Evolutionary conservation across 2,888 invertebrate genomes (phyloP).

Genomic region (Caenorhabditis wallacei): DNA sequence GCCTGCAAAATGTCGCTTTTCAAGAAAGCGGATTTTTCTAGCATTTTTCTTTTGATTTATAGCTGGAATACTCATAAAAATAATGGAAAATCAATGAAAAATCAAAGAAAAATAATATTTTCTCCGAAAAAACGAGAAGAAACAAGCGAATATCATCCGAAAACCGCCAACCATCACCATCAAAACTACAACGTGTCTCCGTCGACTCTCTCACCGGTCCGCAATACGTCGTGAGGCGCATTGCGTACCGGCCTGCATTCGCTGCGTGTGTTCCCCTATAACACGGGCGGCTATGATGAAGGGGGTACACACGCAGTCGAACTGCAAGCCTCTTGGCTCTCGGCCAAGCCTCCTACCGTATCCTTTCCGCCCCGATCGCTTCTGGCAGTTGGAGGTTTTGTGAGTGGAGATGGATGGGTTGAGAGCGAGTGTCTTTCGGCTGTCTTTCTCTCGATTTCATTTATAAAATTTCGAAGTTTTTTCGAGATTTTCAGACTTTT

Average conservation of each 20-base stretch:
- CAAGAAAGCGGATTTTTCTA: too few relatives aligned
- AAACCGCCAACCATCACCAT: not conserved
- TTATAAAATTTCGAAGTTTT: not conserved
- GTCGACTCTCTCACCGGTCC: conserved; percentile 19
- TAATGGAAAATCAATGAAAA: not conserved
- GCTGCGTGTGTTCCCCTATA: conserved; percentile 59
- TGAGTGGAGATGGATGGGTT: conserved; percentile 1
- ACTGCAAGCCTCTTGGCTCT: conserved; percentile 69
- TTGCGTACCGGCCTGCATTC: conserved; percentile 40
- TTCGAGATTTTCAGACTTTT: conserved; percentile 20
- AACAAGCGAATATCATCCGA: not conserved
- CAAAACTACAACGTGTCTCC: conserved; percentile 60
- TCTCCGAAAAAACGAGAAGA: not conserved
- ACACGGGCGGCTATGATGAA: not conserved
- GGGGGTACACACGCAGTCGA: conserved; percentile 65
- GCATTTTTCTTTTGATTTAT: too few relatives aligned
- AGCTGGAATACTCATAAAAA: too few relatives aligned
- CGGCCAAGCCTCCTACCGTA: conserved; percentile 64
- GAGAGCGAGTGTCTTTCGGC: conserved; percentile 19
- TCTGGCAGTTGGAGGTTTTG: conserved; percentile 49
- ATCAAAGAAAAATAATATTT: not conserved
- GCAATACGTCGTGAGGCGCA: conserved; percentile 49
- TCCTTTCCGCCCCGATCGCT: not conserved
- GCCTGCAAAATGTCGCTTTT: too few relatives aligned
- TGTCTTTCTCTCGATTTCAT: conserved; percentile 30